Conservation (phyloP, 2,888 invertebrate species). For the Baronia brevicornis region DNA sequence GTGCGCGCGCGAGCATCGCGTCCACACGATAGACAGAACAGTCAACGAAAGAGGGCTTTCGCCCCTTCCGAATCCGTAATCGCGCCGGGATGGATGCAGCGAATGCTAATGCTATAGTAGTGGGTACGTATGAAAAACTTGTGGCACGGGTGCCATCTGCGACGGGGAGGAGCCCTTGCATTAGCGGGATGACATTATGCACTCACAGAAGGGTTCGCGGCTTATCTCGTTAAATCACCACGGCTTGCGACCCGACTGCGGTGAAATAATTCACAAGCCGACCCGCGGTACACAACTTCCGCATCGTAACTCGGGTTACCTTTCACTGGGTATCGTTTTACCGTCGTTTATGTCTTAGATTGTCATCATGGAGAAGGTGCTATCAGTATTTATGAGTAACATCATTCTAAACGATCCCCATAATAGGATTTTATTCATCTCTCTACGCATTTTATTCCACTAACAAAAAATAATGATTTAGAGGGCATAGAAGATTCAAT, state of each 20-base stretch:
- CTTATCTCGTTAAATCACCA: slow-evolving; percentile 64
- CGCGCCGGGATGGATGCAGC: slow-evolving; percentile 68
- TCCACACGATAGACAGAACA: slow-evolving; percentile 61
- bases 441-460: too few species aligned
- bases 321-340: slow-evolving; percentile 33
- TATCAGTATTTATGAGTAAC: slow-evolving; percentile 20
- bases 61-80: slow-evolving; percentile 70
- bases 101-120: slow-evolving; percentile 52
- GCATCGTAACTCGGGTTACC: slow-evolving; percentile 35
- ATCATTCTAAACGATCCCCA: too few species aligned
- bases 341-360: slow-evolving; percentile 23
- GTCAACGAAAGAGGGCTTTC: slow-evolving; percentile 60
- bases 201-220: slow-evolving; percentile 63
- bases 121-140: slow-evolving; percentile 53
- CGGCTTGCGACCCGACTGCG: slow-evolving; percentile 31
- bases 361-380: slow-evolving; percentile 24
- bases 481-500: too few species aligned
- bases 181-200: slow-evolving; percentile 73
- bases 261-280: slow-evolving; percentile 50
- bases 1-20: slow-evolving; percentile 66
- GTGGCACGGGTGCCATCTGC: slow-evolving; percentile 67
- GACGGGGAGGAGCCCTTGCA: slow-evolving; percentile 62
- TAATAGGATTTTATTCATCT: too few species aligned
- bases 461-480: too few species aligned
- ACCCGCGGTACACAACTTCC: slow-evolving; percentile 45